Evolutionary conservation across 2,113 vertebrate species (phyloP).

Genomic region (Ictidomys tridecemlineatus): DNA sequence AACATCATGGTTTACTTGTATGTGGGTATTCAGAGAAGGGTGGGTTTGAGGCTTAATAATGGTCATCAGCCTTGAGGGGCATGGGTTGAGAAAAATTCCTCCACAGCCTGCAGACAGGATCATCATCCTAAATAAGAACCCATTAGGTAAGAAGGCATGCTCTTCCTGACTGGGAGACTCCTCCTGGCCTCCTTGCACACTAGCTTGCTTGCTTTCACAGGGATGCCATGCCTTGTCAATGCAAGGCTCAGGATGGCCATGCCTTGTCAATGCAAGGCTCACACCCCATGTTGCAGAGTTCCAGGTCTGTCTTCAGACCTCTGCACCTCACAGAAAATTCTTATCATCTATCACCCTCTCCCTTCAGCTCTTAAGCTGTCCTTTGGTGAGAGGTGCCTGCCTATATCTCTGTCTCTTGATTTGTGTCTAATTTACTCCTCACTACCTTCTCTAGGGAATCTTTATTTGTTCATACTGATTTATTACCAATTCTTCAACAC

Average conservation of each 20-base stretch:
- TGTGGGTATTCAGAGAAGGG: neutral
- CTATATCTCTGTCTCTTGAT: neutral
- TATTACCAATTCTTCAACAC: neutral
- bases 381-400: neutral
- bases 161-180: fast-evolving
- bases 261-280: neutral
- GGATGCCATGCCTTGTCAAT: neutral
- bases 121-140: neutral
- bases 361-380: neutral
- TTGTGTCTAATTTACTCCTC: neutral
- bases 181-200: neutral
- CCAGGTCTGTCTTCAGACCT: neutral
- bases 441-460: neutral
- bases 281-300: neutral
- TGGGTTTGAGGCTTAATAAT: neutral
- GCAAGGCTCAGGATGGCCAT: neutral
- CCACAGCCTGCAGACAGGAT: fast-evolving
- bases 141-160: too few species aligned
- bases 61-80: neutral
- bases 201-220: neutral
- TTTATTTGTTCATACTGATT: neutral
- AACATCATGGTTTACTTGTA: neutral
- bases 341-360: neutral
- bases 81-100: neutral
- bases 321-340: neutral